Percentiles rank a stretch among this genome's conserved stretches.
Conservation (phyloP, 2,888 invertebrate genomes). For the Dasypogon diadema region DNA sequence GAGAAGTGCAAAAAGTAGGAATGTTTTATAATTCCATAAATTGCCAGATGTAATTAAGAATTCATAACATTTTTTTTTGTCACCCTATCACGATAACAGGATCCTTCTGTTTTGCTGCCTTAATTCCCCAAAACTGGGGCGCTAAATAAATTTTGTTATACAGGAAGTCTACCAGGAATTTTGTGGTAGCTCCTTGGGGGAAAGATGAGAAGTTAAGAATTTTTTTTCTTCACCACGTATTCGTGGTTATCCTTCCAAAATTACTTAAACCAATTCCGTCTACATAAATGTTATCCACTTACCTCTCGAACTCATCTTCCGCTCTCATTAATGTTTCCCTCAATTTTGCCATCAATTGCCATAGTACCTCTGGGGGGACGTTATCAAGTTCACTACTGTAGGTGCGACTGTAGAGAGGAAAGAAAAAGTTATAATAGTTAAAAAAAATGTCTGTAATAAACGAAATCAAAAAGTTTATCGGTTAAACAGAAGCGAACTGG, state of each 20-base stretch:
- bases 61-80: constrained; percentile 14
- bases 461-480: constrained; percentile 11
- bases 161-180: background rate
- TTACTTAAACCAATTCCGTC: background rate
- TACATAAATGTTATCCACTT: constrained; percentile 69
- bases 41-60: constrained; percentile 17
- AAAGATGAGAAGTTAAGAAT: background rate
- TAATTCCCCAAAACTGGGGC: background rate
- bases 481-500: background rate
- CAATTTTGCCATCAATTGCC: constrained; percentile 82
- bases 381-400: constrained; percentile 75
- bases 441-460: background rate
- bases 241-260: background rate
- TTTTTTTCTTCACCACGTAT: background rate
- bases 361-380: constrained; percentile 80
- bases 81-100: background rate
- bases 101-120: background rate
- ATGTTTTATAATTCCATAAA: constrained; percentile 28
- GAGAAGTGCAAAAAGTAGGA: constrained; percentile 16
- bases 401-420: constrained; percentile 62
- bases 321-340: constrained; percentile 82
- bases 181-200: background rate
- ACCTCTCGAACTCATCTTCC: constrained; percentile 85
- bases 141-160: constrained; percentile 12
- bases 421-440: constrained; percentile 1